Evolutionary conservation across 2,113 vertebrate genomes (phyloP).

Genomic region (Acanthochromis polyacanthus): DNA sequence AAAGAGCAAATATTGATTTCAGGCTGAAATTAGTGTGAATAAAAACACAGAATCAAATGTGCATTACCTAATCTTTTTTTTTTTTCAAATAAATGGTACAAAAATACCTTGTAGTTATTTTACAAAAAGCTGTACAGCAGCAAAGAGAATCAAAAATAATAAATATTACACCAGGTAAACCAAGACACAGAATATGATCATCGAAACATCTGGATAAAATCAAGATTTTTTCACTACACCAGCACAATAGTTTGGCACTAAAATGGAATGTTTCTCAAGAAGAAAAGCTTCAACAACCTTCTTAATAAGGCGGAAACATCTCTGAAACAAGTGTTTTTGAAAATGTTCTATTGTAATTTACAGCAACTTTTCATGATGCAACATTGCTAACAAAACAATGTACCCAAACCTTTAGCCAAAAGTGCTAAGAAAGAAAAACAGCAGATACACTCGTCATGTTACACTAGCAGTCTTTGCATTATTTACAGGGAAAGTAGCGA

Average conservation of each 20-base stretch:
- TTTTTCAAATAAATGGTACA: slow-evolving; percentile 31
- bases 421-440: neutral
- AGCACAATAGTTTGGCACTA: neutral
- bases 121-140: slow-evolving; percentile 64
- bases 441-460: neutral
- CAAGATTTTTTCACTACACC: neutral
- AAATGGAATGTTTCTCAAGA: neutral
- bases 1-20: neutral
- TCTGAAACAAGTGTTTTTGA: slow-evolving; percentile 16
- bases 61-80: neutral
- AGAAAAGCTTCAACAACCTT: neutral
- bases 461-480: neutral
- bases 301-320: neutral
- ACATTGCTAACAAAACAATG: too few species aligned
- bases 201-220: slow-evolving; percentile 32
- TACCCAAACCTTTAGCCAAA: neutral
- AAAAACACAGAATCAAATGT: slow-evolving; percentile 33
- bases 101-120: slow-evolving; percentile 44
- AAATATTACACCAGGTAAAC: slow-evolving; percentile 47
- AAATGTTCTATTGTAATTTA: neutral
- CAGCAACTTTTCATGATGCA: too few species aligned
- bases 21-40: neutral
- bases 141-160: slow-evolving; percentile 53
- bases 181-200: slow-evolving; percentile 18
- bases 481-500: too few species aligned